Evolutionary conservation across 2,888 invertebrate species (phyloP).

Genomic region (Agrenia bidenticulata): DNA sequence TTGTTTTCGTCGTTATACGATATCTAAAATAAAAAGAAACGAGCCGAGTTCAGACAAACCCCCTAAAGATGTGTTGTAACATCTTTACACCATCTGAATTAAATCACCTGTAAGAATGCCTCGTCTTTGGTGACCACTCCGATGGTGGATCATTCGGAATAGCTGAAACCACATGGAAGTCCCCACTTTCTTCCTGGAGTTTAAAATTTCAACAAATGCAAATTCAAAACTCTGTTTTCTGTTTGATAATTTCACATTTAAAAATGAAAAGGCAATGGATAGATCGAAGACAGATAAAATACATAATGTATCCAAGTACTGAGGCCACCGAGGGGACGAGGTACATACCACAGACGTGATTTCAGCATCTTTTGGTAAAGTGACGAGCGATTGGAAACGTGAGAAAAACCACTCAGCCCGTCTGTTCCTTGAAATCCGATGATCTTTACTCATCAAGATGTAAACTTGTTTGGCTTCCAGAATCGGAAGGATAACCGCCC

Average conservation of each 20-base stretch:
- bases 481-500: too few relatives aligned
- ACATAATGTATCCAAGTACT: too few relatives aligned
- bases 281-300: too few relatives aligned
- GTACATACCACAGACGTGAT: neutral
- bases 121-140: conserved; percentile 60
- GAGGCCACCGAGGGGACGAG: too few relatives aligned
- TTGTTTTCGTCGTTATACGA: conserved; percentile 62
- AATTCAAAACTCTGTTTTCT: too few relatives aligned
- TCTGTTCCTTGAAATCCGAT: conserved; percentile 71
- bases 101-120: conserved; percentile 55
- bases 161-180: conserved; percentile 67
- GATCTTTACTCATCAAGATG: conserved; percentile 68
- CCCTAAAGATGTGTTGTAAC: neutral
- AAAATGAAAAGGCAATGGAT: too few relatives aligned
- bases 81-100: neutral
- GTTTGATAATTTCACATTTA: too few relatives aligned
- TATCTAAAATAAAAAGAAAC: conserved; percentile 56
- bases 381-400: conserved; percentile 65
- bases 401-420: conserved; percentile 74
- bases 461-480: conserved; percentile 67
- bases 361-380: conserved; percentile 57
- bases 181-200: conserved; percentile 52
- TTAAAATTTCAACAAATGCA: conserved; percentile 1
- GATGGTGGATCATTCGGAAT: conserved; percentile 61
- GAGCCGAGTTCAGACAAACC: neutral